Evolutionary conservation across 2,113 vertebrate species (phyloP), one percentile per base, ranked within the genome.

Genomic region (Nycticebus coucang): DNA sequence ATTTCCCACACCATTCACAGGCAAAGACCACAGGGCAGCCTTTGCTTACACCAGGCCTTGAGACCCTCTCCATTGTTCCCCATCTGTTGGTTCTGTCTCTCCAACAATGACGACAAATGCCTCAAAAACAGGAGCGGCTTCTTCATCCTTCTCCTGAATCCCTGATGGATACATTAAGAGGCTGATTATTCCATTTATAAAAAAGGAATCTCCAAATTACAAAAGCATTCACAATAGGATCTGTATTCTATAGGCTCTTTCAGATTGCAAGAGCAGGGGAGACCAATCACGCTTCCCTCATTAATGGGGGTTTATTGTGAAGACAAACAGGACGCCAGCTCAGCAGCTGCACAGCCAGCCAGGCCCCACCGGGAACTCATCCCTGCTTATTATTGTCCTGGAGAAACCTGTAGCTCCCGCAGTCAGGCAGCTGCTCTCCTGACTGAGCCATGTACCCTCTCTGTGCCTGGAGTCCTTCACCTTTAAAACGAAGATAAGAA

Each of bases 231-330:
- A 97, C 93, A 98, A 96, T 94, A 71, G 92, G 79, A 87, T 92
- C 92, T 89, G 95, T 93, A 77, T 97, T 98, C 96, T 98, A 94
- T 96, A 96, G 95, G 83, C 95, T 94, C 97, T 98, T 97, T 98
- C 88, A 92, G 93, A 95, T 94, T 93, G 95, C 95, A 50, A 86
- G 69, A 93, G 89, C 93, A 69, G 89, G 87, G 86, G 95, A 89
- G 87, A 92, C 92, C 95, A 69, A 78, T 94, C 9, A 8, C 26
- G 75, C 93, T 91, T 69, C 50, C 80, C 91, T 96, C 69, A n/a
- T 95, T 97, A 96, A 93, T 26, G 60, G 93, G 91, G 75, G 15
- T 69, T 95, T 94, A 96, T 97, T 97, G 95, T 98, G 80, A 84
- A 26, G 89, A 92, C 66, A 68, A 85, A 91, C 96, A 24, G 96